phyloP scores from a whole-genome alignment of 2,888 invertebrate genomes.

The Clunio marinus region DNA sequence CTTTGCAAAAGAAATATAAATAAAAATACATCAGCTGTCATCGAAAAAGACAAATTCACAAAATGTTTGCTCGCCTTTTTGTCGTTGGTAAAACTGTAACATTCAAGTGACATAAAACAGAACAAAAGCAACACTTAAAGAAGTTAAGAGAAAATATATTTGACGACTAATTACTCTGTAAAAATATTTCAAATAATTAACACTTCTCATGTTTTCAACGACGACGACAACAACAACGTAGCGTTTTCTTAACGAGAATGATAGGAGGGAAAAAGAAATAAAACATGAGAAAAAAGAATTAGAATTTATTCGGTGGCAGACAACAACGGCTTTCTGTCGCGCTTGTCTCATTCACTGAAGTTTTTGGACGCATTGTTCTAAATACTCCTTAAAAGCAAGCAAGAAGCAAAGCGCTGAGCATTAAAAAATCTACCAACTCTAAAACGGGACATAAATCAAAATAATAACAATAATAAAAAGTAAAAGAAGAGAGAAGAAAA shows the following conservation, averaged over 20 bases:
- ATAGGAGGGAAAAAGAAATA: neutral
- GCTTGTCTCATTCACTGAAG: neutral
- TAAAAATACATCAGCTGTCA: neutral
- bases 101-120: neutral
- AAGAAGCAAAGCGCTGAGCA: slow-evolving; percentile 18
- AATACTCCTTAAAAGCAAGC: too few species aligned
- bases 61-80: neutral
- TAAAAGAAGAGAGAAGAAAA: slow-evolving; percentile 2
- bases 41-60: neutral
- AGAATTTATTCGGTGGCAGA: neutral
- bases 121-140: neutral
- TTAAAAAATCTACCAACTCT: slow-evolving; percentile 14
- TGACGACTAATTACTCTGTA: neutral
- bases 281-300: neutral
- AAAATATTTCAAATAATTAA: slow-evolving; percentile 15
- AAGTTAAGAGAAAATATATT: neutral
- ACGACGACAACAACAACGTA: neutral
- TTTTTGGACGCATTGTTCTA: too few species aligned
- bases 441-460: slow-evolving; percentile 33
- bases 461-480: slow-evolving; percentile 38
- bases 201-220: neutral
- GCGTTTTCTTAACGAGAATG: neutral
- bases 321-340: neutral
- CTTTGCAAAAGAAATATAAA: neutral
- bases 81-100: too few species aligned